Evolutionary conservation across 2,113 vertebrate genomes (phyloP).

Genomic region (Galeopterus variegatus): DNA sequence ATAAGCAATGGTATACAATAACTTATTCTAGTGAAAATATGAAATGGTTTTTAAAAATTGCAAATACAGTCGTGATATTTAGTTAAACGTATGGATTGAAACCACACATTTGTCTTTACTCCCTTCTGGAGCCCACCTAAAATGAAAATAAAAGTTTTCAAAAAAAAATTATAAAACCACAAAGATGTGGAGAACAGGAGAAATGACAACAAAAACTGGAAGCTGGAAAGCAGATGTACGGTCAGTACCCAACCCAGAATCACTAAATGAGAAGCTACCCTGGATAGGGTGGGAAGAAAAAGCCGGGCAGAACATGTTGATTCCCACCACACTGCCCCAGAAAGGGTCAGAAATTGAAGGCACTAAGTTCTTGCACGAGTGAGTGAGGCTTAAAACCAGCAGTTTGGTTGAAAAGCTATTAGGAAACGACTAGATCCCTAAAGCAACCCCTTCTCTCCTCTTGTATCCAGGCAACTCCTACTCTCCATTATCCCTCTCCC

Average conservation of each 20-base stretch:
- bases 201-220: not conserved
- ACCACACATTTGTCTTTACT: not conserved
- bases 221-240: not conserved
- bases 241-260: not conserved
- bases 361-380: not conserved
- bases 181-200: not conserved
- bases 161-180: not conserved
- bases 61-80: not conserved
- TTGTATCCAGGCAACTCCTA: not conserved
- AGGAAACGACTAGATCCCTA: not conserved
- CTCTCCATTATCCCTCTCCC: not conserved
- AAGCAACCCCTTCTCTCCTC: not conserved
- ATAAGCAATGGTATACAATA: not conserved
- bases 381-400: not conserved
- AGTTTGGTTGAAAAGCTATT: not conserved
- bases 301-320: not conserved
- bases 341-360: not conserved
- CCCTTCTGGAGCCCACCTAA: not conserved
- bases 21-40: not conserved
- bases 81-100: not conserved
- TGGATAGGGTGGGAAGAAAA: no score
- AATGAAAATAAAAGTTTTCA: not conserved
- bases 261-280: no score
- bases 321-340: not conserved
- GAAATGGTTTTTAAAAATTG: not conserved